These are phyloP conservation scores for Ophioderma brevispina DNA, from an alignment of 35 echinoderm and acorn worm species.

Conservation along the genomic window DNA sequence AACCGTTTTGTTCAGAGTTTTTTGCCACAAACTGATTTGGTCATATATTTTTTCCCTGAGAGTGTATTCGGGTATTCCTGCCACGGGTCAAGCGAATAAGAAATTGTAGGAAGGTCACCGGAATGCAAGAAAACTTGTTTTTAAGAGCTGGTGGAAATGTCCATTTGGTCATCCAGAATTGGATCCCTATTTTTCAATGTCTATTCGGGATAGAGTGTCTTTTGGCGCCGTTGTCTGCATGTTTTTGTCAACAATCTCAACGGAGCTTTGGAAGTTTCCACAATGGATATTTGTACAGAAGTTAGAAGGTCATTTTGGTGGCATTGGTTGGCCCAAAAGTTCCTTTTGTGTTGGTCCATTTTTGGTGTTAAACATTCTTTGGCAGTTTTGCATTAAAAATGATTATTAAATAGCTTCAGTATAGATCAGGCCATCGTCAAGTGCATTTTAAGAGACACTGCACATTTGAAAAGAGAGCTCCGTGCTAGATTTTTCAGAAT, in stretches of 20 bases:
- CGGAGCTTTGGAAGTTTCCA: background rate
- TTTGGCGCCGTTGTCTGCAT: background rate
- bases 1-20: background rate
- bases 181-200: background rate
- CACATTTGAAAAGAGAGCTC: too few species aligned
- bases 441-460: too few species aligned
- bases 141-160: background rate
- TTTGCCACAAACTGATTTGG: background rate
- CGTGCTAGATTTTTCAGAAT: too few species aligned
- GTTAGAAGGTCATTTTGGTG: background rate
- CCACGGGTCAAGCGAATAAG: background rate
- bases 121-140: background rate
- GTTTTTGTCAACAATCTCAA: background rate
- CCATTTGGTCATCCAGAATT: background rate
- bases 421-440: too few species aligned
- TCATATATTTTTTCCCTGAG: background rate
- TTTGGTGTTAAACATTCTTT: too few species aligned
- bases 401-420: too few species aligned
- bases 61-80: background rate
- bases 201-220: background rate
- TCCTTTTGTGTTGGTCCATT: too few species aligned
- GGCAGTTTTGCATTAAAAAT: too few species aligned
- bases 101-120: background rate
- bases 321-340: background rate
- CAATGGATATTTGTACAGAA: background rate